Percentiles rank a stretch among this genome's conserved stretches.
Conservation (phyloP, 2,797 vertebrate species). For the Pseudomugil gertrudae region DNA sequence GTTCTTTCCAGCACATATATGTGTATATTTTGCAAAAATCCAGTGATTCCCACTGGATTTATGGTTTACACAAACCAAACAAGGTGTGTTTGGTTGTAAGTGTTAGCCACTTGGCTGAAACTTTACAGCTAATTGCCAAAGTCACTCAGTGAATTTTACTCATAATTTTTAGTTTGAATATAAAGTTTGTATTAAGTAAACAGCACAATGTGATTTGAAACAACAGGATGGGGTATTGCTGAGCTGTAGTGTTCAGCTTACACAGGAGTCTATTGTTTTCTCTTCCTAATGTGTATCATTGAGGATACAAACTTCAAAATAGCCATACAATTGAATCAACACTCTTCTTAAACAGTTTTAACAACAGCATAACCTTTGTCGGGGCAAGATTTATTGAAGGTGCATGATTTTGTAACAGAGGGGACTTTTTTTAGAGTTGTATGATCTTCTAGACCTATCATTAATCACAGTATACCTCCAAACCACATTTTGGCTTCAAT, state of each 20-base stretch:
- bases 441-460: constrained; percentile 6
- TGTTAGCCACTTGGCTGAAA: not conserved
- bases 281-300: not conserved
- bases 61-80: constrained; percentile 15
- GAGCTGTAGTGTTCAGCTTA: not conserved
- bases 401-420: constrained; percentile 19
- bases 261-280: not conserved
- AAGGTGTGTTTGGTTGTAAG: constrained; percentile 1
- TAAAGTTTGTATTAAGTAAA: not conserved
- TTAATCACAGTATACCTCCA: constrained; percentile 7
- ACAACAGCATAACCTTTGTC: constrained; percentile 14
- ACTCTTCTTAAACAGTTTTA: constrained; percentile 9
- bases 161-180: not conserved
- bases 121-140: not conserved
- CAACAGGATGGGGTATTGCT: constrained; percentile 5
- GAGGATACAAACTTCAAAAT: constrained; percentile 5
- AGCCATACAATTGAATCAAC: constrained; percentile 10
- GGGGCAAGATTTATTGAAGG: constrained; percentile 4
- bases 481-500: constrained; percentile 10
- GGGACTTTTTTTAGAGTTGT: constrained; percentile 11
- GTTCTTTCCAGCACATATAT: constrained; percentile 21
- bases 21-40: constrained; percentile 20
- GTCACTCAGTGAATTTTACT: not conserved
- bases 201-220: not conserved
- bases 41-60: constrained; percentile 32